A percentile compares a stretch with the other conserved stretches of the same genome.
Conservation (phyloP, 2,888 invertebrate genomes). For the Drosophila kuntzei region DNA sequence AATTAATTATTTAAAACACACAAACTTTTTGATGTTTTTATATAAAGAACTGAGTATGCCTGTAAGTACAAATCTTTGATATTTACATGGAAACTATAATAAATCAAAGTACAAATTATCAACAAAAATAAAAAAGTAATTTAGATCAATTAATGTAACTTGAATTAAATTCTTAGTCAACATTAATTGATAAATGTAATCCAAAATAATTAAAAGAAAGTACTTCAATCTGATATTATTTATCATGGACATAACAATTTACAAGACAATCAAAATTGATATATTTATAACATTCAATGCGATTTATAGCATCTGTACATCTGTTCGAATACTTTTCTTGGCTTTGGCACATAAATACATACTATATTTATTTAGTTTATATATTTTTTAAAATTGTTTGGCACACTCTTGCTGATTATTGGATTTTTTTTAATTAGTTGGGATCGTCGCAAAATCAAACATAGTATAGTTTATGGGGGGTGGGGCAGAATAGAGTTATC, state of each 20-base stretch:
- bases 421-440: constrained; percentile 8
- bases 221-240: constrained; percentile 35
- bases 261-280: constrained; percentile 73
- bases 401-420: constrained; percentile 55
- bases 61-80: constrained; percentile 65
- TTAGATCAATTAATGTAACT: constrained; percentile 35
- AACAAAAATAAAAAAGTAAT: constrained; percentile 15
- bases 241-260: constrained; percentile 71
- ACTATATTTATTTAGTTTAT: constrained; percentile 35
- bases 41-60: constrained; percentile 45
- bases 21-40: constrained; percentile 39
- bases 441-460: constrained; percentile 38
- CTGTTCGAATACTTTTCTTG: constrained; percentile 20
- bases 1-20: constrained; percentile 37
- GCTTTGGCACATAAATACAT: constrained; percentile 21
- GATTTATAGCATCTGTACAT: constrained; percentile 52
- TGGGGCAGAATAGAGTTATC: constrained; percentile 44
- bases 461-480: constrained; percentile 16
- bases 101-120: constrained; percentile 17
- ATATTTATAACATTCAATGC: constrained; percentile 67
- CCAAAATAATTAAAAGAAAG: constrained; percentile 5
- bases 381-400: constrained; percentile 30
- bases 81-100: constrained; percentile 55
- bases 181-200: constrained; percentile 20
- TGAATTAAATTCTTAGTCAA: constrained; percentile 16